Percentiles rank a stretch among this genome's conserved stretches.
Conservation (phyloP, 2,888 invertebrate genomes). For the Ypsolopha scabrella region DNA sequence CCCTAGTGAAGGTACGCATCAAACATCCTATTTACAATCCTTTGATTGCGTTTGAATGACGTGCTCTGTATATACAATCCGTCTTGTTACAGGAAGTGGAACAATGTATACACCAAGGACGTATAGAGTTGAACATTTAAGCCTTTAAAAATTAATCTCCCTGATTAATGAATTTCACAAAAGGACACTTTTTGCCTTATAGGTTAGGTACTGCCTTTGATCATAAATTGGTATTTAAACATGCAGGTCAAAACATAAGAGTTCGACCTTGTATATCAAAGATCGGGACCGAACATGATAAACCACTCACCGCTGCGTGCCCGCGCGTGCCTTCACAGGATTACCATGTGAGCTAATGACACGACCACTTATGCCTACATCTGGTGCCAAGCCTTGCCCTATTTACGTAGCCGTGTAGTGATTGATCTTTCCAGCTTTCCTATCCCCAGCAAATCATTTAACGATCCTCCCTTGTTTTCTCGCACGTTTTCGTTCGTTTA, state of each 20-base stretch:
- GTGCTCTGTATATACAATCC: slow-evolving; percentile 58
- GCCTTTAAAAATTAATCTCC: too few relatives aligned
- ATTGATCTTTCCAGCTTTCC: neutral
- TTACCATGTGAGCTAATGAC: slow-evolving; percentile 37
- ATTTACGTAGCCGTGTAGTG: slow-evolving; percentile 2
- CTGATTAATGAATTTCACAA: too few relatives aligned
- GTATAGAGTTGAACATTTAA: slow-evolving; percentile 26
- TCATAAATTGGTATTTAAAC: slow-evolving; percentile 4
- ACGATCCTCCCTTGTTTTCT: too few relatives aligned
- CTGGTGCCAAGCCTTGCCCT: slow-evolving; percentile 19
- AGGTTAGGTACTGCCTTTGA: slow-evolving; percentile 33
- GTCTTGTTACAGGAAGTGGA: slow-evolving; percentile 56
- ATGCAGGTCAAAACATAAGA: slow-evolving; percentile 17
- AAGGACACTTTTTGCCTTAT: too few relatives aligned
- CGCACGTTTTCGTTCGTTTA: too few relatives aligned
- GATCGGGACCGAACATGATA: slow-evolving; percentile 42
- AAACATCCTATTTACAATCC: slow-evolving; percentile 65
- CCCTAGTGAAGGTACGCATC: slow-evolving; percentile 17
- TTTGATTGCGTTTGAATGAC: slow-evolving; percentile 65
- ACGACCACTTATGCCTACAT: slow-evolving; percentile 31
- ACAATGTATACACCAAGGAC: slow-evolving; percentile 59
- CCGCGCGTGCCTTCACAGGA: slow-evolving; percentile 43
- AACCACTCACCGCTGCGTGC: slow-evolving; percentile 54
- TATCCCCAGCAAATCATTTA: neutral
- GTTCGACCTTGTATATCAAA: slow-evolving; percentile 38